Evolutionary conservation across 2,113 vertebrate species (phyloP), one percentile per base, ranked within the genome.

Genomic region (Thalassoma bifasciatum): DNA sequence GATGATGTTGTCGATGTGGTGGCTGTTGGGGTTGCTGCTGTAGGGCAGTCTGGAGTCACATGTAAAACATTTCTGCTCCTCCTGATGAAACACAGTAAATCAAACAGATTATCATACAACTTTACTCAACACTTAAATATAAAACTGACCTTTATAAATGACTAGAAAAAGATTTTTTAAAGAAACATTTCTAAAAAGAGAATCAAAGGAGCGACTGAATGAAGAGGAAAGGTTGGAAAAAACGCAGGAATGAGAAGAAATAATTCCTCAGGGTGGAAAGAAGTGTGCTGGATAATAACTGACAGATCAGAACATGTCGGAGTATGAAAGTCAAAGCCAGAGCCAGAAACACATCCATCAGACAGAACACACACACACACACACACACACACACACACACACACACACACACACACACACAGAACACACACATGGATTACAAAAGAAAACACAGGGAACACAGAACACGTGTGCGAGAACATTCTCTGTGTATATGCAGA

Each of bases 41-140:
- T 95, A 96, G 0, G 94, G 93, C 59, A 91, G 90, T 57, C 90
- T 92, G 26, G 96, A 96, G 90, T 97, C 96, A 84, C 96, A 97
- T 1, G 79, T 86, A 73, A 97, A 97, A 79, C 96, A 96, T 75
- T 98, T 98, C 72, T 95, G 91, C 37, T 95, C 90, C 66, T 83
- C 93, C 96, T 98, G 82, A 59, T 52, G 44, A 8, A 17, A 69
- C 12, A 83, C 22, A 56, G 16, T 7, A 23, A 63, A 40, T 0
- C 13, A 34, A 7, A 21, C 10, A 14, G 21, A 60, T 52, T 51
- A 73, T n/a, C n/a, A n/a, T n/a, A n/a, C n/a, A n/a, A n/a, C n/a
- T n/a, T n/a, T n/a, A n/a, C n/a, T n/a, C n/a, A n/a, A n/a, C n/a
- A n/a, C n/a, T n/a, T n/a, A n/a, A n/a, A n/a, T n/a, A n/a, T n/a